Base-by-base conservation (phyloP, 2,888 invertebrate genomes). In the Parthenolecanium corni region DNA sequence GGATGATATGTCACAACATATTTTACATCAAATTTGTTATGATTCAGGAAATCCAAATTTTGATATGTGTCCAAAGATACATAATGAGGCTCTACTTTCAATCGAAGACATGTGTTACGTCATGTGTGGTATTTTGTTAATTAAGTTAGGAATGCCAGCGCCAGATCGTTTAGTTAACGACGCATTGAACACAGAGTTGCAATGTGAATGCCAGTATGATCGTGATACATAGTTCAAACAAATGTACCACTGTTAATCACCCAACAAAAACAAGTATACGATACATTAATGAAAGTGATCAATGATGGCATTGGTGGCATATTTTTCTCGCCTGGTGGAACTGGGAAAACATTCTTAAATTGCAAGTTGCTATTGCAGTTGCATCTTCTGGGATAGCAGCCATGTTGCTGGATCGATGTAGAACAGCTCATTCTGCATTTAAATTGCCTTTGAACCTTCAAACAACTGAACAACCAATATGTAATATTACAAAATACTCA, bases 311-410 rank as follows among this genome's bases (percentile, higher is more conserved):
- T n/a, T 5, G 14, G 25, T 23, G 52, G 46, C n/a, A 1, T 57
- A 5, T 64, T 64, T 24, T 64, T 57, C 38, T 16, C 64, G n/a
- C 58, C 58, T 44, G 58, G 58, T 12, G 64, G 64, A 44, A 64
- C 64, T 21, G 57, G 64, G 9, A 74, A 75, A 70, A 74, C 72
- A 18, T 75, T 71, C 65, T 62, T 76, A 1, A 71, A 75, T 51
- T 70, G 69, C 63, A 67, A 5, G 71, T 73, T 52, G 72, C 72
- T 12, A 53, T 75, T 40, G 72, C 73, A 14, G 66, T 75, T 23
- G 74, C 74, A 12, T 74, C 72, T 40, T 74, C 74, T 6, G 75
- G 74, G 11, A 75, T 76, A 65, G 74, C 75, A 21, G 74, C 75
- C 5, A 75, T 72, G 18, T 69, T 76, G 24, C 65, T 76, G 16